Evolutionary conservation across 2,113 vertebrate genomes (phyloP).

Genomic region (Lucifuga dentata): DNA sequence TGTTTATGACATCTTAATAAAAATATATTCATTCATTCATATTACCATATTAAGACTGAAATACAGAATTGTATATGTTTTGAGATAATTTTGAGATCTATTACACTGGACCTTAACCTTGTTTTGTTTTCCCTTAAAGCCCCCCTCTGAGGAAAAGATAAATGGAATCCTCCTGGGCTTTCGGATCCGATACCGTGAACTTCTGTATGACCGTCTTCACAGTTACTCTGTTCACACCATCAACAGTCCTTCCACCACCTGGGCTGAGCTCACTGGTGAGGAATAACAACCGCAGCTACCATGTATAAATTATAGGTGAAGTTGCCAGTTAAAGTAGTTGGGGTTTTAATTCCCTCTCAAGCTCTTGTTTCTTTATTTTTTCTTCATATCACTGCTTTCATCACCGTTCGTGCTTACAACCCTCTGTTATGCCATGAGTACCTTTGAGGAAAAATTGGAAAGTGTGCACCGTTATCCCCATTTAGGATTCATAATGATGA

Average conservation of each 20-base stretch:
- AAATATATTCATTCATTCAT: no score
- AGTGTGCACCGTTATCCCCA: no score
- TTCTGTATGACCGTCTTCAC: constrained; percentile 87
- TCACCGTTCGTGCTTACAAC: no score
- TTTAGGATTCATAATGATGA: no score
- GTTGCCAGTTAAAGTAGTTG: no score
- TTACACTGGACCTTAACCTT: not conserved
- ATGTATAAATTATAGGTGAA: no score
- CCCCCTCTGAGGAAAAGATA: constrained; percentile 92
- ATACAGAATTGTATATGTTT: not conserved
- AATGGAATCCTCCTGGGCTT: constrained; percentile 96
- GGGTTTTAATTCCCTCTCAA: no score
- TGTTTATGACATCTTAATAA: no score
- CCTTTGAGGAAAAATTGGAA: no score
- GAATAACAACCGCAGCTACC: constrained; percentile 32
- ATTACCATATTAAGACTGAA: constrained; percentile 1
- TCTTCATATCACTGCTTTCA: no score
- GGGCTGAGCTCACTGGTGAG: constrained; percentile 93
- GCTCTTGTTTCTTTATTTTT: no score
- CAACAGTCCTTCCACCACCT: constrained; percentile 80
- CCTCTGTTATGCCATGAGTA: no score
- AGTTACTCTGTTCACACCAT: constrained; percentile 83
- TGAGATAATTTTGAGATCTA: not conserved
- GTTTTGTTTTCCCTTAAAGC: constrained; percentile 71
- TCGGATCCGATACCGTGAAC: constrained; percentile 92